Evolutionary conservation across 2,888 invertebrate species (phyloP).

Genomic region (Baccha elongata): DNA sequence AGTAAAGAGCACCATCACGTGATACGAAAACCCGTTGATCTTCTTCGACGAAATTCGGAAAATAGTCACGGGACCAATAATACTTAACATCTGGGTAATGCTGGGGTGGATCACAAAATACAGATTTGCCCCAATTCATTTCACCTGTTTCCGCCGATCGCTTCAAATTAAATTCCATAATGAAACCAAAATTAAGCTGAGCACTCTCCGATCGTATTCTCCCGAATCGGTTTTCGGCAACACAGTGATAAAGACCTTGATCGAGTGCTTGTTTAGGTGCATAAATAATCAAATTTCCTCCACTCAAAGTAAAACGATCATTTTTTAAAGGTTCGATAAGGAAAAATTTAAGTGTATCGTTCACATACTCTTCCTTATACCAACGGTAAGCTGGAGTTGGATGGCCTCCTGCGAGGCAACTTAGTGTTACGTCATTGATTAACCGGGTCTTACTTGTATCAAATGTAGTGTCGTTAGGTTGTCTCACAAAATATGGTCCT

Average conservation of each 20-base stretch:
- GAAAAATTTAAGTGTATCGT: slow-evolving; percentile 88
- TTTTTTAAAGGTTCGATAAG: slow-evolving; percentile 91
- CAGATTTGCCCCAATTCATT: slow-evolving; percentile 96
- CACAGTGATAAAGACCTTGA: slow-evolving; percentile 95
- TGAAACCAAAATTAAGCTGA: slow-evolving; percentile 93
- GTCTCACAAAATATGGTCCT: slow-evolving; percentile 94
- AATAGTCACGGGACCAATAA: slow-evolving; percentile 95
- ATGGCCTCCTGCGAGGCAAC: slow-evolving; percentile 92
- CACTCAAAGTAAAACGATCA: slow-evolving; percentile 92
- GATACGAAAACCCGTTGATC: slow-evolving; percentile 96
- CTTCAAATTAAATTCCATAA: slow-evolving; percentile 94
- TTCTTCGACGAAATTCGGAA: slow-evolving; percentile 96
- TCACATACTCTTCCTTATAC: slow-evolving; percentile 94
- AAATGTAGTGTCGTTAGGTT: slow-evolving; percentile 92
- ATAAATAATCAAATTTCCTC: slow-evolving; percentile 94
- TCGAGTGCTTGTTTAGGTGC: slow-evolving; percentile 91
- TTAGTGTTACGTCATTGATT: slow-evolving; percentile 89
- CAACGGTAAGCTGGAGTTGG: slow-evolving; percentile 95
- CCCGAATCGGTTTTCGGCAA: slow-evolving; percentile 94
- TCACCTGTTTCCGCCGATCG: slow-evolving; percentile 92
- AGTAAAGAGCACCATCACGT: slow-evolving; percentile 95
- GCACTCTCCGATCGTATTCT: slow-evolving; percentile 94
- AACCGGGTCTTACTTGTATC: slow-evolving; percentile 89
- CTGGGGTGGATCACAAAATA: slow-evolving; percentile 96
- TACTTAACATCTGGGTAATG: slow-evolving; percentile 95